Evolutionary conservation across 2,113 vertebrate species (phyloP), one percentile per base, ranked within the genome.

Genomic region (Seriola dumerili): DNA sequence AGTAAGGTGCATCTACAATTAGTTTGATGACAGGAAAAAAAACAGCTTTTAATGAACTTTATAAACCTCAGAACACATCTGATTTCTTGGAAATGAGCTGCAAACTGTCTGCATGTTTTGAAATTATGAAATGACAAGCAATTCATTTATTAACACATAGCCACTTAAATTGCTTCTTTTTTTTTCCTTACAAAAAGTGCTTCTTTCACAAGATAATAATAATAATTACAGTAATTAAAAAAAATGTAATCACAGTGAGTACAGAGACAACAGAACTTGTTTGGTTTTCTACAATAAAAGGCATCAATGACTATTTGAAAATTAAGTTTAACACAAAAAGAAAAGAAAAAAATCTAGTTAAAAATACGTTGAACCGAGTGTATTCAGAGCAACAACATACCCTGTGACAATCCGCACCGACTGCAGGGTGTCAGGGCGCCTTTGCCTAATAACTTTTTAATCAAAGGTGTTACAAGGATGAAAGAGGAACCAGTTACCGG

Each of bases 401-500:
- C 29, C 29, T 29, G 29, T 29, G 29, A 29, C 29, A 29, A 29
- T 29, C 29, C 29, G 29, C 29, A 29, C 29, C 29, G 29, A 29
- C 29, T 29, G 29, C 29, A 29, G 29, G 29, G 29, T 29, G 19
- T 72, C 68, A 68, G 63, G 34, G 29, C 40, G 68, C 9, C 70
- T 79, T 79, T 65, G 44, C 64, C 32, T 67, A 25, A 85, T 71
- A 84, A 54, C 52, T 64, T 84, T 81, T 68, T 80, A 72, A 87
- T 87, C 71, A 77, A 87, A 85, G 13, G 40, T 89, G 72, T 52
- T 71, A 48, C 16, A 11, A 29, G 9, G 59, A 85, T 68, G 65
- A 78, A 76, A 81, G 68, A 17, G n/a, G 8, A 12, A 52, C 63
- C 58, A 44, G n/a, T 74, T 70, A 50, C 42, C 1, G 17, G 34